Base-by-base conservation (phyloP, 2,113 vertebrate genomes). In the Otolemur garnettii region DNA sequence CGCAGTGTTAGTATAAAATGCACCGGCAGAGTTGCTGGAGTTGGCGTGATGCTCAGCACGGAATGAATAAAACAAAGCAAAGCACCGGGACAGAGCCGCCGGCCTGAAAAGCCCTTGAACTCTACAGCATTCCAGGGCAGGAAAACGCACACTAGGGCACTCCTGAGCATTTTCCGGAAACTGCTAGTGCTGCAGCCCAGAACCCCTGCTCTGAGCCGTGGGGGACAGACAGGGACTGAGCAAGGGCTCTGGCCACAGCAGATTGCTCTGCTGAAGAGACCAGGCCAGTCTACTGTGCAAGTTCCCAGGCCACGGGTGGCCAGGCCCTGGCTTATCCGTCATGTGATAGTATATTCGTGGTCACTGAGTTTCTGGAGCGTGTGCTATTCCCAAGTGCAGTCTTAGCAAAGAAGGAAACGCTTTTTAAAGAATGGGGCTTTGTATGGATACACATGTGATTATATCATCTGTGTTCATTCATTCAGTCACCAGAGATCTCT, bases 81-180 rank as follows among this genome's bases (percentile, higher is more conserved):
- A 62, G 26, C 33, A 2, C 13, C 13, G 72, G 72, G 60, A 77
- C 13, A 55, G 75, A 95, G 10, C 53, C 0, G 1, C 38, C 60
- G 2, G 50, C 72, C 57, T 55, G 19, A 19, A 87, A 93, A 83
- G 64, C 60, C 80, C 77, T 89, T 38, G 90, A 91, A 38, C 60
- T 75, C 92, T 18, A 0, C 45, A n/a, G 77, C 2, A 2, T 71
- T 74, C 42, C 62, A 6, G 33, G 60, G 38, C 68, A 86, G 83
- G 26, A 62, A 35, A 38, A 38, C 2, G 21, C 0, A 6, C 62
- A 35, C 1, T 14, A 38, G 81, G 85, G 45, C 66, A n/a, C 3
- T 28, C 95, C 81, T 21, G 78, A 91, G 59, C 59, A 14, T 55
- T 96, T 95, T 95, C 83, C 96, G 87, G 87, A 95, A 95, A 38